Percentiles rank a stretch among this genome's conserved stretches.
Evolutionary conservation across 1,140 invertebrate species (phyloP).

Genomic region (Caenorhabditis tropicalis): DNA sequence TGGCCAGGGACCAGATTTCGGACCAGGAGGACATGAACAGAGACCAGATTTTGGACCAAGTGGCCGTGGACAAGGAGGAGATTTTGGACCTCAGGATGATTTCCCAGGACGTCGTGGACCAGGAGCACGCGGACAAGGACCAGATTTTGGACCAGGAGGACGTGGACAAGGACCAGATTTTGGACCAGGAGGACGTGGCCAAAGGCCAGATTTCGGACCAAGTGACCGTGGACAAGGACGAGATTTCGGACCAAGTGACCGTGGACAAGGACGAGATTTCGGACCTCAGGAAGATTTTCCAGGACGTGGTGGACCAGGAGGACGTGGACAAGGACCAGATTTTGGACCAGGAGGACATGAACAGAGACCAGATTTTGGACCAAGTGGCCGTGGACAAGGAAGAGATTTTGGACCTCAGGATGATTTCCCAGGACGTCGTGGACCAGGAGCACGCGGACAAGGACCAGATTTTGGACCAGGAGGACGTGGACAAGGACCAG

Average conservation of each 20-base stretch:
- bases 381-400: neutral
- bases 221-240: neutral
- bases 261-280: no score
- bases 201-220: neutral
- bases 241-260: neutral
- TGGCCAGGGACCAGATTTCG: no score
- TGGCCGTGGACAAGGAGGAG: neutral
- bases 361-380: neutral
- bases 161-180: neutral
- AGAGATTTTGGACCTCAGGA: neutral
- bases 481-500: conserved; percentile 8
- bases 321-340: neutral
- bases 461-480: neutral
- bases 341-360: neutral
- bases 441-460: neutral
- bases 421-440: neutral
- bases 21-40: neutral
- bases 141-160: neutral
- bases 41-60: no score
- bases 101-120: neutral
- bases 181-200: neutral
- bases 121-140: neutral
- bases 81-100: neutral
- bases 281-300: neutral
- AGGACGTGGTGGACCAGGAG: neutral